Base-by-base conservation (phyloP, 1,140 invertebrate species). In the Brachystomella parvula region DNA sequence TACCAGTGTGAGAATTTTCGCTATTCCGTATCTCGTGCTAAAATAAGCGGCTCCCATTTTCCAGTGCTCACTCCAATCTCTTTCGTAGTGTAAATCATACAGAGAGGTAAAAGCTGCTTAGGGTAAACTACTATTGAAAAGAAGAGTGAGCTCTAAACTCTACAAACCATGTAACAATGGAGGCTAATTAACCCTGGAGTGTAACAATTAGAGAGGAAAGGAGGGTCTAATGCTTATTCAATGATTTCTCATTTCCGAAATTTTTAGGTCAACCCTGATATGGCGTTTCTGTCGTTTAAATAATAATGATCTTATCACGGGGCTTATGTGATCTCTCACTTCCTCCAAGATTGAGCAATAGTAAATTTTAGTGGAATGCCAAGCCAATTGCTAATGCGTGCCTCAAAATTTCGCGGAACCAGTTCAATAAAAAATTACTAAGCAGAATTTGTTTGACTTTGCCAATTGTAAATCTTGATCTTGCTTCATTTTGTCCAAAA, bases 1-100 rank as follows among this genome's bases (percentile, higher is more conserved):
- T 57, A 57, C 53, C n/a, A 57, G n/a, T 57, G 53, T 57, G 6
- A 57, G 21, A 29, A 57, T n/a, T 57, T 57, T 57, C 12, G 53
- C 24, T n/a, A 57, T 57, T 9, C 53, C 53, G 12, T 6, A 12
- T 57, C 53, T 6, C 24, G 9, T 57, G n/a, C 6, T 57, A 24
- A 57, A 12, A 21, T 57, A 57, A 9, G 39, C 39, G n/a, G 39
- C n/a, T 44, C 39, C 39, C 39, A 44, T 44, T 44, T 44, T 12
- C 39, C 39, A 12, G 39, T 44, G 9, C 39, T 44, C n/a, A n/a
- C n/a, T n/a, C n/a, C n/a, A n/a, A n/a, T n/a, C n/a, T n/a, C n/a
- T n/a, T n/a, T n/a, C n/a, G n/a, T n/a, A n/a, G n/a, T n/a, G n/a
- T n/a, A n/a, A n/a, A n/a, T n/a, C n/a, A n/a, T n/a, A n/a, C n/a